Evolutionary conservation across 2,113 vertebrate genomes (phyloP).

Genomic region (Hemiscyllium ocellatum): DNA sequence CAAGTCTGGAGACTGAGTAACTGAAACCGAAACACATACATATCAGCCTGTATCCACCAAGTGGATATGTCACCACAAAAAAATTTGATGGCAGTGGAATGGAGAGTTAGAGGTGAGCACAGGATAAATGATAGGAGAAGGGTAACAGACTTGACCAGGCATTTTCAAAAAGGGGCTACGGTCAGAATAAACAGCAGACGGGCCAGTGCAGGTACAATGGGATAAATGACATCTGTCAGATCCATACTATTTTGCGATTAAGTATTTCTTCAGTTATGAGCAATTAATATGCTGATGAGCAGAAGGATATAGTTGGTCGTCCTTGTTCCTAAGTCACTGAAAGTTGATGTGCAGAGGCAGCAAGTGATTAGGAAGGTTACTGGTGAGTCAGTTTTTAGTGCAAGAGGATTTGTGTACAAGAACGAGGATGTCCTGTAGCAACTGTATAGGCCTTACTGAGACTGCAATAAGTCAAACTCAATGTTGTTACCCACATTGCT

Average conservation of each 20-base stretch:
- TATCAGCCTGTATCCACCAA: not conserved
- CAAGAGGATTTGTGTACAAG: no score
- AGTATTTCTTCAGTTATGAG: no score
- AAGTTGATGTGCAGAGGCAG: no score
- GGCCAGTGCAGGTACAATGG: not conserved
- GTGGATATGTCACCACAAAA: not conserved
- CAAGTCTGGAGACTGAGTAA: constrained; percentile 71
- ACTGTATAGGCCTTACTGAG: no score
- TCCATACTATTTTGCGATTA: not conserved
- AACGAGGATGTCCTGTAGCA: no score
- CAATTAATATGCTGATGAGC: no score
- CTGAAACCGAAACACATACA: constrained; percentile 49
- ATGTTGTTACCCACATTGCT: not conserved
- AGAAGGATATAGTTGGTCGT: no score
- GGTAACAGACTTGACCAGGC: not conserved
- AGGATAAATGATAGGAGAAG: not conserved
- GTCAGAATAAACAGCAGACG: not conserved
- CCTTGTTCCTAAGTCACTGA: no score
- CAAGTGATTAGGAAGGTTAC: no score
- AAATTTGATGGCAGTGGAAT: not conserved
- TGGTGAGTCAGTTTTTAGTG: no score
- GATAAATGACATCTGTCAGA: not conserved
- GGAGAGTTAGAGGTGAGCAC: not conserved
- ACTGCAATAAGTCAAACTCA: no score
- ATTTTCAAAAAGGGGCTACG: not conserved